Base-by-base conservation (phyloP, 1,140 invertebrate genomes). In the Ceratina australensis region DNA sequence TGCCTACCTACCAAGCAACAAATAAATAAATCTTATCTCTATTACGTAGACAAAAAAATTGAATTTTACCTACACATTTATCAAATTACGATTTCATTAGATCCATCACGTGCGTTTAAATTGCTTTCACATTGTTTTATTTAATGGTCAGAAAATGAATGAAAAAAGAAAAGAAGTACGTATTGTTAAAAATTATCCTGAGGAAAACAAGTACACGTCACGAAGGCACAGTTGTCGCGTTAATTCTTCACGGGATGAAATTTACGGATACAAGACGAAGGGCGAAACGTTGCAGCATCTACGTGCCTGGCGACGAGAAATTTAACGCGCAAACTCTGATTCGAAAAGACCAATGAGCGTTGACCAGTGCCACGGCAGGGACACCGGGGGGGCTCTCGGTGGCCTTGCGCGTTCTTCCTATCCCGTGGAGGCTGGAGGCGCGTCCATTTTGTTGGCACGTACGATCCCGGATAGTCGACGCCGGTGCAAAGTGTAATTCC, bases 381-480 rank as follows among this genome's bases (percentile, higher is more conserved):
- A 66, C 80, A 82, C 13, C 47, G 80, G 74, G 80, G 86, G 86
- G 86, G 56, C 74, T 74, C 80, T 72, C 56, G 72, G 82, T 80
- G 69, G 85, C 83, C 77, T 85, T 85, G 84, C 82, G 82, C 79
- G 66, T 80, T 83, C 66, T 75, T 66, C 64, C 81, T 63, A 65
- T 73, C 56, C 63, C 52, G 65, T 66, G 49, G 24, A 63, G 24
- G 65, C 59, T 65, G 67, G 63, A 78, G 50, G 56, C 69, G 72
- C 89, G 87, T 89, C 89, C 89, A 90, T 90, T 90, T 90, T 89
- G 85, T 83, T 63, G 42, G 60, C 61, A 65, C 52, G 20, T 66
- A 80, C 67, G 89, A 88, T 90, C 88, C 87, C 87, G 86, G 82
- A 49, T 83, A 87, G 86, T 87, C 89, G 88, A 88, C 89, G 85